These are phyloP conservation scores for Pelodiscus sinensis DNA, from an alignment of 2,113 vertebrate genomes.

Conservation along the genomic window DNA sequence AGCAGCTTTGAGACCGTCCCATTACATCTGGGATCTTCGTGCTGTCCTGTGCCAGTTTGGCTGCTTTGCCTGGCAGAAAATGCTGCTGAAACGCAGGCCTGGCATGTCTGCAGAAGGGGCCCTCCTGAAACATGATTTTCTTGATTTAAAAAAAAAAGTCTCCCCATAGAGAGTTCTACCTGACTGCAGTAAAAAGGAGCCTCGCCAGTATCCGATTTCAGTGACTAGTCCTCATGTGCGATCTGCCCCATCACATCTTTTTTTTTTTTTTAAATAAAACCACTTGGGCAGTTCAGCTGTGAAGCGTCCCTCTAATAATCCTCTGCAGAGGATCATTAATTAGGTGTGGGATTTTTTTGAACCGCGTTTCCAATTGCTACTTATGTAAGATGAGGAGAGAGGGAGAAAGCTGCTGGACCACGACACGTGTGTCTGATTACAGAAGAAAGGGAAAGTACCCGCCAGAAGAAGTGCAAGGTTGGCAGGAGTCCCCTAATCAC, in stretches of 20 bases:
- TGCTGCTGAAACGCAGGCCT: not conserved
- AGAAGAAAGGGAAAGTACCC: fast-evolving
- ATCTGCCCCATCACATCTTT: not conserved
- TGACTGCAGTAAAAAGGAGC: not conserved
- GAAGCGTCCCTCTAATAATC: not conserved
- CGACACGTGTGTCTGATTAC: not conserved
- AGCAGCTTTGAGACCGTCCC: not conserved
- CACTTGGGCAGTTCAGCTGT: not conserved
- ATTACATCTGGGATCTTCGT: fast-evolving
- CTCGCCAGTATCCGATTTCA: not conserved
- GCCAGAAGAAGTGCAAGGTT: not conserved
- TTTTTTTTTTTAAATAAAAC: too few relatives aligned
- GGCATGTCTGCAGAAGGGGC: not conserved
- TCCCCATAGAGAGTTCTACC: not conserved
- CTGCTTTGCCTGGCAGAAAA: not conserved
- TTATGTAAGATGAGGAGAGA: not conserved
- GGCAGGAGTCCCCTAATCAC: not conserved
- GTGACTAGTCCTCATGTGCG: not conserved
- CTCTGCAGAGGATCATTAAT: constrained; percentile 46
- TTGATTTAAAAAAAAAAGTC: not conserved
- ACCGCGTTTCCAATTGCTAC: not conserved
- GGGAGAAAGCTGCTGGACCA: not conserved
- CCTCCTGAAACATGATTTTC: not conserved
- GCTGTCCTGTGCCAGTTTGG: not conserved
- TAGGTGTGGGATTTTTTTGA: not conserved